A percentile compares a stretch with the other conserved stretches of the same genome.
Conservation (phyloP, 2,113 vertebrate genomes). For the Andinoacara biseriatus region DNA sequence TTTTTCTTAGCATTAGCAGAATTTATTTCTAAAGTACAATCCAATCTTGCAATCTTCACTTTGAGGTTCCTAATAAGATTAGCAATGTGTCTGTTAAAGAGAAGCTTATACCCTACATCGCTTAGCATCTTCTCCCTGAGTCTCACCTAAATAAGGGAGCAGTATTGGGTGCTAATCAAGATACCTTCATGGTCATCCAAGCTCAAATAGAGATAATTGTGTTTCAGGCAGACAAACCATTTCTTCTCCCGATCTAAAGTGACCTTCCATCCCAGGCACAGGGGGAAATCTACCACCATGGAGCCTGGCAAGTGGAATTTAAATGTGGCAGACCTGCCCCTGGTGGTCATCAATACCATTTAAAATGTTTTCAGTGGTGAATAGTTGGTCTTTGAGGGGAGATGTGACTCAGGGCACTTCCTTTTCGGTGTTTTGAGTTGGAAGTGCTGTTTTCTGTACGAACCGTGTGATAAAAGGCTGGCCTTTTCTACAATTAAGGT, state of each 20-base stretch:
- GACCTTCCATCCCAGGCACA: neutral
- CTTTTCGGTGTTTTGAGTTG: neutral
- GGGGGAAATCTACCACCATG: neutral
- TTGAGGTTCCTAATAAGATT: too few relatives aligned
- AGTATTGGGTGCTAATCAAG: neutral
- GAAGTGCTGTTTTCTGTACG: neutral
- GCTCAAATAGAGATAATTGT: neutral
- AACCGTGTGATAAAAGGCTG: neutral
- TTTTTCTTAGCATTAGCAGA: too few relatives aligned
- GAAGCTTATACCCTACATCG: too few relatives aligned
- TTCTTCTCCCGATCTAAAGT: neutral
- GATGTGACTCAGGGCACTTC: neutral
- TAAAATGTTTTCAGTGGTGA: neutral
- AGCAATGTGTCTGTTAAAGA: too few relatives aligned
- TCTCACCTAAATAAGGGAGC: neutral
- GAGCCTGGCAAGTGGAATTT: neutral
- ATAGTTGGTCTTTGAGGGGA: neutral
- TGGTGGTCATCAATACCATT: neutral
- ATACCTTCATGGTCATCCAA: neutral
- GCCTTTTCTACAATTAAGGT: slow-evolving; percentile 3
- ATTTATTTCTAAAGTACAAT: too few relatives aligned
- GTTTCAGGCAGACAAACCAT: neutral
- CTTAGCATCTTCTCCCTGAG: too few relatives aligned
- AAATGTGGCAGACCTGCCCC: neutral
- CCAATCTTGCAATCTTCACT: too few relatives aligned